phyloP scores from a whole-genome alignment of 2,888 invertebrate species.

The Sinelater perroti region DNA sequence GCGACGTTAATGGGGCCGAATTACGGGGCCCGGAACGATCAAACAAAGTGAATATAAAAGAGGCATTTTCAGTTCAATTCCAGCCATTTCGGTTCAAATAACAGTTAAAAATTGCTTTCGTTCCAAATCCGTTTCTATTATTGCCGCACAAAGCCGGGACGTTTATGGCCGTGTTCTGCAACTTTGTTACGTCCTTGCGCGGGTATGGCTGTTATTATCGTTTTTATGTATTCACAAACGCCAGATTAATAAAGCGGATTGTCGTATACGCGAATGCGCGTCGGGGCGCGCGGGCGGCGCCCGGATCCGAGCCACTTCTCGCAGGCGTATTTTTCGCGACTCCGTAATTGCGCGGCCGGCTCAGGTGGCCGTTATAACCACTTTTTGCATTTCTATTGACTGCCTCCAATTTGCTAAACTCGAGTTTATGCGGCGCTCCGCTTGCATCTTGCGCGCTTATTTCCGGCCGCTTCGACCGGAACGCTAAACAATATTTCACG shows the following conservation, averaged over 20 bases:
- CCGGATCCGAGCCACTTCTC: slow-evolving; percentile 28
- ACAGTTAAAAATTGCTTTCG: slow-evolving; percentile 37
- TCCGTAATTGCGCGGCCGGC: slow-evolving; percentile 39
- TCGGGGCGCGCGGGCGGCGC: slow-evolving; percentile 21
- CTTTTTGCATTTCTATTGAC: slow-evolving; percentile 43
- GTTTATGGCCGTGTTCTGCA: slow-evolving; percentile 36
- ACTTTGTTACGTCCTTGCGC: slow-evolving; percentile 36
- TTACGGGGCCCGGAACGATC: slow-evolving; percentile 22
- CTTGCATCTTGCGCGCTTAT: slow-evolving; percentile 10
- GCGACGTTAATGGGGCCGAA: slow-evolving; percentile 25
- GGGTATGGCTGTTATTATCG: slow-evolving; percentile 33
- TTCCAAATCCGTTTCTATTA: slow-evolving; percentile 37
- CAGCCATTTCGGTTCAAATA: slow-evolving; percentile 32
- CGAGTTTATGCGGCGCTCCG: slow-evolving; percentile 17
- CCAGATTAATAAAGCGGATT: slow-evolving; percentile 46
- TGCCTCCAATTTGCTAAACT: slow-evolving; percentile 25
- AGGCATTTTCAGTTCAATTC: slow-evolving; percentile 29
- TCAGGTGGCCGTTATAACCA: slow-evolving; percentile 44
- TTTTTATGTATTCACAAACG: slow-evolving; percentile 38
- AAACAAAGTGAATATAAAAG: slow-evolving; percentile 30
- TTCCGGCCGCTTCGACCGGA: slow-evolving; percentile 3
- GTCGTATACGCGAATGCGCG: slow-evolving; percentile 36
- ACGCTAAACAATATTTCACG: neutral
- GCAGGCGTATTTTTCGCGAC: slow-evolving; percentile 25
- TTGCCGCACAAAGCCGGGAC: slow-evolving; percentile 33